Evolutionary conservation across 1,140 invertebrate genomes (phyloP).

Genomic region (Lasioglossum albipes): DNA sequence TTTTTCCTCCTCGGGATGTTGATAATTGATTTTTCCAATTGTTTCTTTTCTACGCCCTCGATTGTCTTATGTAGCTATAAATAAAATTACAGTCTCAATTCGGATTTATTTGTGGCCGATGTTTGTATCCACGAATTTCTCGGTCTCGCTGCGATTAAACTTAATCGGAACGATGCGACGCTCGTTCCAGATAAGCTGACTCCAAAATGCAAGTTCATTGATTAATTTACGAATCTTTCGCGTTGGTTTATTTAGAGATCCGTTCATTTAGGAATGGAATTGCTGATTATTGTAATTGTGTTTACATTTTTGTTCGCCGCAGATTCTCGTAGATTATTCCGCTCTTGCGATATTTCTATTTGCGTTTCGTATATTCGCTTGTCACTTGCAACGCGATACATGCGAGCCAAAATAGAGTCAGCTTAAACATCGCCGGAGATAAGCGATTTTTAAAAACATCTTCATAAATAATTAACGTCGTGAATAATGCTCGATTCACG

Average conservation of each 20-base stretch:
- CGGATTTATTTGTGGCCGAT: background rate
- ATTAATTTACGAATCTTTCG: background rate
- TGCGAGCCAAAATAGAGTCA: background rate
- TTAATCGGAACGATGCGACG: background rate
- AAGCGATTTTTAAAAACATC: background rate
- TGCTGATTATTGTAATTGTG: no score
- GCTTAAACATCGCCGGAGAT: background rate
- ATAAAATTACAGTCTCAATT: background rate
- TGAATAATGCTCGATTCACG: no score
- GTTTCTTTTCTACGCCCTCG: background rate
- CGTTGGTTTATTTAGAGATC: background rate
- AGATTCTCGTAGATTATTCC: no score
- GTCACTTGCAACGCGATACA: background rate
- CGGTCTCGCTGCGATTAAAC: background rate
- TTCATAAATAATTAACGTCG: background rate
- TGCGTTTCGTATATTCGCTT: background rate
- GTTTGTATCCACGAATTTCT: background rate
- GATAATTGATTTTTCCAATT: background rate
- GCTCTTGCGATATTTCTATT: background rate
- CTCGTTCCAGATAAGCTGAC: background rate
- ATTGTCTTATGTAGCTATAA: background rate
- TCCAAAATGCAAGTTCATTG: background rate
- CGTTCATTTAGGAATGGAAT: background rate
- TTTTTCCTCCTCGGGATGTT: background rate
- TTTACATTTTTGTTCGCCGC: no score